Evolutionary conservation across 1,140 invertebrate species (phyloP).

Genomic region (Lordiphosa stackelbergi): DNA sequence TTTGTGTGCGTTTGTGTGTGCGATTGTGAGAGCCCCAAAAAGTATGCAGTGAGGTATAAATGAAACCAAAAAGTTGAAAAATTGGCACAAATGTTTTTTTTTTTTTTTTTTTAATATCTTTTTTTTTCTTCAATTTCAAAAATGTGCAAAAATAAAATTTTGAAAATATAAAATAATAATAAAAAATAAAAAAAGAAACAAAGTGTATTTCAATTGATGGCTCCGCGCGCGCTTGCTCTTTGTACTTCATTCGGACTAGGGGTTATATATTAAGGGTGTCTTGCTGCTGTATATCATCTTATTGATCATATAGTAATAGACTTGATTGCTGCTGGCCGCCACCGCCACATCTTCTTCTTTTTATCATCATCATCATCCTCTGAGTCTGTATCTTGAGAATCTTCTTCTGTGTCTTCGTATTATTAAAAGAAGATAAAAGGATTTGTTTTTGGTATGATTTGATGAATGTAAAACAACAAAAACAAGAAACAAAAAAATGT

Average conservation of each 20-base stretch:
- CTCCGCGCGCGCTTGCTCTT: too few relatives aligned
- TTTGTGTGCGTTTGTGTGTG: constrained; percentile 6
- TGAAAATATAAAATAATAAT: not conserved
- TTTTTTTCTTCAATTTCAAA: too few relatives aligned
- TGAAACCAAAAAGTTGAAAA: not conserved
- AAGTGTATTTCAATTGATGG: not conserved
- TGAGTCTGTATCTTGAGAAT: not conserved
- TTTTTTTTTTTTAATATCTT: too few relatives aligned
- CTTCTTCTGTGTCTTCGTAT: constrained; percentile 6
- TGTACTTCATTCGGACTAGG: too few relatives aligned
- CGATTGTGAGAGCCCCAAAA: not conserved
- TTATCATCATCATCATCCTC: not conserved
- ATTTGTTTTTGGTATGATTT: not conserved
- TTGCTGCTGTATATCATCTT: too few relatives aligned
- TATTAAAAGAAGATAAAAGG: too few relatives aligned
- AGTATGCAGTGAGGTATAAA: not conserved
- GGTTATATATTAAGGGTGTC: too few relatives aligned
- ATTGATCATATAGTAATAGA: not conserved
- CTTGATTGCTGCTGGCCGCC: not conserved
- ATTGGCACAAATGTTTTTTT: too few relatives aligned
- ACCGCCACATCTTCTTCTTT: not conserved
- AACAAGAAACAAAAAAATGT: not conserved
- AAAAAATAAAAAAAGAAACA: not conserved
- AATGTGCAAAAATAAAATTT: too few relatives aligned
- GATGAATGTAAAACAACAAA: too few relatives aligned